Evolutionary conservation across 2,888 invertebrate species (phyloP), one percentile per base, ranked within the genome.

Genomic region (Nomada ruficornis): DNA sequence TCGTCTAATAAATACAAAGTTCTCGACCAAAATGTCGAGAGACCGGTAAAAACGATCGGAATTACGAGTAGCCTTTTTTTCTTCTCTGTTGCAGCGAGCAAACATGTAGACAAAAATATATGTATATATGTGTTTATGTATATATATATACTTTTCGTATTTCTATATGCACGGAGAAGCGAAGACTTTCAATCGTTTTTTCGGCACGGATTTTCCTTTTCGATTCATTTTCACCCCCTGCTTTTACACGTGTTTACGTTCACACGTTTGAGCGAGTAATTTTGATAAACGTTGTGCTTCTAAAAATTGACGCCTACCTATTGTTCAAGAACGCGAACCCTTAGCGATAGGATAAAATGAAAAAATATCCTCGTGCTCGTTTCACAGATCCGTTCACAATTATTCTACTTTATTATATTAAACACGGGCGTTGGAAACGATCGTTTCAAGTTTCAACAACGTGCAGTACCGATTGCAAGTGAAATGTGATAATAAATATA

Each of bases 101-200:
- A 76, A 68, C 71, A 71, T 72, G 81, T 82, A 81, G 77, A 82
- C 76, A 80, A 81, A 82, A 82, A 80, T 82, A 82, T 80, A 82
- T 80, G 47, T 70, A 52, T 71, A 42, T 79, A 29, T 62, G 20
- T 65, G 13, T 77, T 74, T 73, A 73, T 44, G 13, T 29, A 52
- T 36, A 10, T 64, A 26, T 64, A 10, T 65, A 52, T 65, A n/a
- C 59, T 55, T n/a, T 44, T 36, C 20, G 52, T 67, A 72, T 63
- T 60, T 52, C 60, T 52, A 62, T 80, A 42, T 76, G 47, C 68
- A 68, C 67, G 68, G 71, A 63, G 47, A 82, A 82, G 80, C 82
- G 64, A 80, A 82, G 71, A 80, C 80, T 80, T 80, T 82, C 80
- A 67, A 75, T 80, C 76, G 73, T 70, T 80, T 72, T 72, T 72